A percentile compares a stretch with the other conserved stretches of the same genome.
phyloP scores from a whole-genome alignment of 23 tunicate species.

The Clavelina lepadiformis region DNA sequence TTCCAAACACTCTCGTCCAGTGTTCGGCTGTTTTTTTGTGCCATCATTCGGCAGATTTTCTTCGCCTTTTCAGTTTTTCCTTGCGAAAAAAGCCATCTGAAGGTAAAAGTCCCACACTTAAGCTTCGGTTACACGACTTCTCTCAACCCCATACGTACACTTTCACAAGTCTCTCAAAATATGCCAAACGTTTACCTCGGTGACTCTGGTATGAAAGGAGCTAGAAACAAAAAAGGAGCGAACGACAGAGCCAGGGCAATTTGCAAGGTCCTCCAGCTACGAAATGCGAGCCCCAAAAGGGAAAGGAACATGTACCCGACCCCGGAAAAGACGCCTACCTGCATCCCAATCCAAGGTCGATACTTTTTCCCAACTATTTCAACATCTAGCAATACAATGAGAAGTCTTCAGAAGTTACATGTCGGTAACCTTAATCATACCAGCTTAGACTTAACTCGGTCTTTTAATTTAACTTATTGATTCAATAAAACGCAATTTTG shows the following conservation, averaged over 20 bases:
- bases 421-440: too few species aligned
- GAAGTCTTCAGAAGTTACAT: too few species aligned
- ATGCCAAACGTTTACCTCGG: constrained; percentile 59
- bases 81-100: constrained; percentile 40
- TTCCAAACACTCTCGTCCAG: constrained; percentile 41
- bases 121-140: too few species aligned
- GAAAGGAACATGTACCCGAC: constrained; percentile 60
- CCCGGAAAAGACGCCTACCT: constrained; percentile 54
- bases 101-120: too few species aligned
- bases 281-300: constrained; percentile 25
- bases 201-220: constrained; percentile 63
- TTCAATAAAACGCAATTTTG: too few species aligned
- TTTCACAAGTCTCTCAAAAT: too few species aligned
- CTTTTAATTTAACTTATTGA: too few species aligned
- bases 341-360: constrained; percentile 51
- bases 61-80: constrained; percentile 30
- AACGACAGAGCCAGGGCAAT: constrained; percentile 32
- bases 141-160: too few species aligned
- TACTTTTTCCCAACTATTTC: constrained; percentile 44
- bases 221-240: constrained; percentile 44
- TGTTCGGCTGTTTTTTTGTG: constrained; percentile 20
- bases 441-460: too few species aligned
- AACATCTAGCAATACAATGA: too few species aligned
- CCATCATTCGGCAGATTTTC: constrained; percentile 42
- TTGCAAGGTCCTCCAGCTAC: constrained; percentile 56